Evolutionary conservation across 2,797 vertebrate species (phyloP), one percentile per base, ranked within the genome.

Genomic region (Euphonia xanthogaster): DNA sequence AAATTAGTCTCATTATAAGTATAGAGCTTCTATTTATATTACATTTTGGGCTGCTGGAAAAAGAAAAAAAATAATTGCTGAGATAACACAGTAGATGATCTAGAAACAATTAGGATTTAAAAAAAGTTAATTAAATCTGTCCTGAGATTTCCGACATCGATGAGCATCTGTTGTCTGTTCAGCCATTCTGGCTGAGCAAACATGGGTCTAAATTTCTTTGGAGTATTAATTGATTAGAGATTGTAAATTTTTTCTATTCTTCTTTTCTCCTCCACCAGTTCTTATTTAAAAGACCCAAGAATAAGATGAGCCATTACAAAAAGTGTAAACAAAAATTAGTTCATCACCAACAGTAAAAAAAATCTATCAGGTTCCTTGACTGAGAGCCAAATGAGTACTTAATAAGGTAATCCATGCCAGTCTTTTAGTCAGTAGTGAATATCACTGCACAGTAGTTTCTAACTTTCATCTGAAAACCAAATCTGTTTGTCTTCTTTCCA

Each of bases 121-220:
- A 75, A 58, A 72, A 89, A 42, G 25, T 51, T 92, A 93, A 95
- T 91, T 94, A 93, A 88, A 90, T 88, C 82, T 93, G 81, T 62
- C 70, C 90, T 71, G 86, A 95, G 88, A 92, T 83, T 92, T 84
- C 51, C 7, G 0, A 86, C 88, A 93, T 63, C 23, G 3, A 73
- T 76, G 53, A 87, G 72, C 92, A 95, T 61, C 76, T 95, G 63
- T 77, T 94, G 76, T 53, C 60, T 65, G 48, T 42, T 86, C 65
- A 72, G 39, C 33, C 20, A 62, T 88, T 92, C 86, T 82, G 74
- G 24, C 35, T 92, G 70, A 82, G 42, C 33, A 82, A 88, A 88
- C 27, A 67, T 6, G 35, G 18, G 10, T n/a, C 37, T 65, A 45
- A 71, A 90, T 75, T 86, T 92, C 35, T 95, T 83, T 75, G 21